Evolutionary conservation across 1,140 invertebrate genomes (phyloP).

Genomic region (Pseudomyrmex flavicornis): DNA sequence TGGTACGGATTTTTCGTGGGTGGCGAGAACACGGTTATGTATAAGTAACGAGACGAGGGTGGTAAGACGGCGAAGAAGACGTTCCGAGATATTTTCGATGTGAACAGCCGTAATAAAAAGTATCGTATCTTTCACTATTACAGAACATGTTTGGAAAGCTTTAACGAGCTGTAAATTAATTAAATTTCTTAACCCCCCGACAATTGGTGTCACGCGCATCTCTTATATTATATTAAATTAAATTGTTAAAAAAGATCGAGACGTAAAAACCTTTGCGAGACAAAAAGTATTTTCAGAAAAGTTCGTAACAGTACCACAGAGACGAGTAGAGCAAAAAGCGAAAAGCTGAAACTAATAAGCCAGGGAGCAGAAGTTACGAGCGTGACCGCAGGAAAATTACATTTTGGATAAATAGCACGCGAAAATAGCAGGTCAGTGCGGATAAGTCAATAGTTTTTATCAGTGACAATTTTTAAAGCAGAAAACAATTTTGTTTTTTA

Average conservation of each 20-base stretch:
- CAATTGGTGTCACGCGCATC: not conserved
- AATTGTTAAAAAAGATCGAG: conserved; percentile 11
- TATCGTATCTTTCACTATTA: not conserved
- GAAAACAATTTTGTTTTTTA: not conserved
- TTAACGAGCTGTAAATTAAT: not conserved
- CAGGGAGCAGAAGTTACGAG: conserved; percentile 13
- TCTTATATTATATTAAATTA: conserved; percentile 2
- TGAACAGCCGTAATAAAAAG: not conserved
- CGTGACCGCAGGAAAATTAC: conserved; percentile 29
- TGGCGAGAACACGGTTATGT: conserved; percentile 14
- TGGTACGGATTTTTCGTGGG: conserved; percentile 41
- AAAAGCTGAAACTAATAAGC: conserved; percentile 30
- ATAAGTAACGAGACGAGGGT: not conserved
- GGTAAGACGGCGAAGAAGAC: not conserved
- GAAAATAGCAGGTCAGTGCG: not conserved
- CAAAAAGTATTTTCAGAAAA: conserved; percentile 42
- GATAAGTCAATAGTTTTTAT: conserved; percentile 21
- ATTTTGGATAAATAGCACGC: conserved; percentile 13
- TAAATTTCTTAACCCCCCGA: not conserved
- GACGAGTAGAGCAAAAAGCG: conserved; percentile 2
- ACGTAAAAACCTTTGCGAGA: conserved; percentile 1
- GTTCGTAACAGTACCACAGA: conserved; percentile 24
- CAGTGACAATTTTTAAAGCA: not conserved
- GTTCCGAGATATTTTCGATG: not conserved
- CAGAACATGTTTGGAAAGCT: not conserved